Base-by-base conservation (phyloP, 2,797 vertebrate species). In the Microhierax caerulescens region DNA sequence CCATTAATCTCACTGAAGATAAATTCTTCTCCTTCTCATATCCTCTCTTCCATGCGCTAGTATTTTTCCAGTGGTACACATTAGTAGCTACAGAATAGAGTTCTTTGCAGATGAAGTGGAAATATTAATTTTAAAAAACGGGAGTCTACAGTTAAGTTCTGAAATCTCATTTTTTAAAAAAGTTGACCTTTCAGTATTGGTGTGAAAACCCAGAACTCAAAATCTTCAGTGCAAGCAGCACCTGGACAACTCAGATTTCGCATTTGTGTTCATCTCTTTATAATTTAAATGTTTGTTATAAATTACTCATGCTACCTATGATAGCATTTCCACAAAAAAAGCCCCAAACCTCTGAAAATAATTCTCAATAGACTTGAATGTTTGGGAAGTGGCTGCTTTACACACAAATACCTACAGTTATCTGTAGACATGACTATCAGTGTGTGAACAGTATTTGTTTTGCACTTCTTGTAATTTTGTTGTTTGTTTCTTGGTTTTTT, bases 1-100 rank as follows among this genome's bases (percentile, higher is more conserved):
- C 39, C 59, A 73, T 94, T 93, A 94, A 88, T 93, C 76, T 72
- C 51, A 61, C n/a, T 78, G 36, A 85, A 88, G 50, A 86, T 59
- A 90, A 86, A 70, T 75, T 75, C 43, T 82, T 92, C 48, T 81
- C 16, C 13, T 61, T 82, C 24, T 56, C 5, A 11, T 63, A 76
- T 25, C n/a, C 41, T 93, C 14, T 77, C 63, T 76, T 89, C 48
- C 53, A n/a, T 39, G 30, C 2, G 5, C 41, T 77, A 64, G 19
- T 68, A 34, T 94, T 90, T 81, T 95, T 90, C 60, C 76, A 76
- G 18, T 57, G 39, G 22, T 54, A 88, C 8, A 59, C 34, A 68
- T 30, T 22, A 75, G 27, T 27, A 86, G 45, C 12, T 88, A 53
- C 28, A 86, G 74, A 88, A 67, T 5, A 32, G 18, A 74, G 8